Evolutionary conservation across 2,888 invertebrate species (phyloP), one percentile per base, ranked within the genome.

Genomic region (Protonemura montana): DNA sequence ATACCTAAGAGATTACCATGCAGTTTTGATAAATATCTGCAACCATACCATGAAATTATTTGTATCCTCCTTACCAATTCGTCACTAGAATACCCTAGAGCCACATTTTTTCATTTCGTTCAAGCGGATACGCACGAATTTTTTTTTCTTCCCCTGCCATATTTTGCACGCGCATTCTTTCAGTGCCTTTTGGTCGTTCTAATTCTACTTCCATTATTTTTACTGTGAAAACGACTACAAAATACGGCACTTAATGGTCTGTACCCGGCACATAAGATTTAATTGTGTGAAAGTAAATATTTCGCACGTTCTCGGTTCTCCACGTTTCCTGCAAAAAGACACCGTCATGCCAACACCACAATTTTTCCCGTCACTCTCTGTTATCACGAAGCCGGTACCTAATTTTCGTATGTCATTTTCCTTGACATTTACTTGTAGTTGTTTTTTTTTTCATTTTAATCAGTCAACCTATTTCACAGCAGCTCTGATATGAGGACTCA

Each of bases 91-190:
- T 41, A 5, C 5, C 41, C 41, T 41, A 41, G 41, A 41, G 21
- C 35, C 3, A 3, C 35, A 10, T 35, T 7, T 59, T 59, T 59
- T 59, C 6, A 13, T 59, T 59, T 10, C 13, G 59, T 59, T n/a
- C n/a, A n/a, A n/a, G n/a, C n/a, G n/a, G 59, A 16, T 59, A 21
- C 59, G 21, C 13, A 59, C 21, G 7, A 59, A 59, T 21, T 16
- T 21, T 21, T 59, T 3, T 59, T 59, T 59, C 59, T 59, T 59
- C 21, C 21, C 21, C 7, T 59, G 59, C 13, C 21, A 21, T 13
- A 59, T 59, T 59, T 35, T 59, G 16, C 59, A 59, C 59, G 59
- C 59, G 59, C 59, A 59, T 59, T 59, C 59, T 59, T 59, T 59
- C 59, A 59, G 21, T 59, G 59, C 59, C 59, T 59, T n/a, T 59